Evolutionary conservation across 2,797 vertebrate species (phyloP).

Genomic region (Clarias fuscus): DNA sequence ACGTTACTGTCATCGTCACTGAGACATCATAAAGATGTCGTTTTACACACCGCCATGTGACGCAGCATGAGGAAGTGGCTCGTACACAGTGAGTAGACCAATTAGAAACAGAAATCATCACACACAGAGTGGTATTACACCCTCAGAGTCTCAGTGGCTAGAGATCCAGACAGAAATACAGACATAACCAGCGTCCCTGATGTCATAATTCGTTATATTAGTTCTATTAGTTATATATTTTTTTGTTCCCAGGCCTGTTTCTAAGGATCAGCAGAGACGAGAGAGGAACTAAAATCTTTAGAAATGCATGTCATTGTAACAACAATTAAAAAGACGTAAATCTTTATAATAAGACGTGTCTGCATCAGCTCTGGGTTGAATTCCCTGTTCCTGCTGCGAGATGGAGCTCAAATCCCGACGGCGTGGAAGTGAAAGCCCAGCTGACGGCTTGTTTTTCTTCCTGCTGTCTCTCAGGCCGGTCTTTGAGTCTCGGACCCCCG

Average conservation of each 20-base stretch:
- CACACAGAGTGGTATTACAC: background rate
- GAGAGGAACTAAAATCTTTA: background rate
- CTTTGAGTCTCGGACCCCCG: constrained; percentile 64
- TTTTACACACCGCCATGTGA: background rate
- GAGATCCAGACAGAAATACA: background rate
- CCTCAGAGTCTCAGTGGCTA: background rate
- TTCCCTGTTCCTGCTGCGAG: too few relatives aligned
- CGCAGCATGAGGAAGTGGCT: background rate
- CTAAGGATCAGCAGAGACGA: background rate
- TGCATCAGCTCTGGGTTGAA: too few relatives aligned
- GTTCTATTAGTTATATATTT: too few relatives aligned
- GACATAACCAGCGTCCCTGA: background rate
- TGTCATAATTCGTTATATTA: too few relatives aligned
- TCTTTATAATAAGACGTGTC: too few relatives aligned
- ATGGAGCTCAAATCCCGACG: background rate
- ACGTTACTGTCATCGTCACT: too few relatives aligned
- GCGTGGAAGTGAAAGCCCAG: constrained; percentile 17
- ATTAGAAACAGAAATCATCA: background rate
- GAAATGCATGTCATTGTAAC: background rate
- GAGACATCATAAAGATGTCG: background rate
- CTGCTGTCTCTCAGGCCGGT: too few relatives aligned
- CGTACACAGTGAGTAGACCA: background rate
- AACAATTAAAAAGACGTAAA: too few relatives aligned
- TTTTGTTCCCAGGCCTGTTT: background rate
- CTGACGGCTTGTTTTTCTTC: constrained; percentile 37